Base-by-base conservation (phyloP, 37 sponge, comb jelly and placozoan species). In the Geodia barretti region DNA sequence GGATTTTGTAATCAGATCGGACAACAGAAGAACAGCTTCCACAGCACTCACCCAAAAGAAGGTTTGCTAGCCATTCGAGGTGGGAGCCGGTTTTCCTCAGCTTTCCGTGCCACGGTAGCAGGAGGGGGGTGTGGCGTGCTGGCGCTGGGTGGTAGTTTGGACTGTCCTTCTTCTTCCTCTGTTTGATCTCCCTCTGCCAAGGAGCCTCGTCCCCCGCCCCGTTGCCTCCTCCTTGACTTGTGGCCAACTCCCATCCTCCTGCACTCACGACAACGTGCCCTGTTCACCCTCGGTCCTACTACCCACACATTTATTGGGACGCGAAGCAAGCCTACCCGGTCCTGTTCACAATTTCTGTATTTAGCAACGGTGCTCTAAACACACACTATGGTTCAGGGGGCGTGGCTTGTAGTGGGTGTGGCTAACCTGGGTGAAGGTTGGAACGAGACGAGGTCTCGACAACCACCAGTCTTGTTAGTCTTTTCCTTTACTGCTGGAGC, bases 401-500 rank as follows among this genome's bases (percentile, higher is more conserved):
- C 54, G 14, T 7, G 54, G 54, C 14, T 14, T 73, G 7, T 47
- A 47, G 54, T 17, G 54, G 54, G 54, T 14, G 54, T 47, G 54
- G 54, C 14, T 14, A 41, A 47, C 8, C 73, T 24, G 14, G 73
- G 38, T 47, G 68, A 59, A 80, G 30, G 68, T 70, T 80, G 62
- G 60, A 31, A 2, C 81, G 31, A 20, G 81, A 80, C 0, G 81
- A 71, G 23, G 81, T 70, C 29, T 71, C 58, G 11, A 47, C 54
- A 60, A 28, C 54, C n/a, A 30, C 23, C 1, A 32, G 38, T 23
- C 3, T 30, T 25, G 39, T 70, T 43, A 33, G 81, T 62, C n/a
- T 71, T 41, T 29, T 33, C 41, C 72, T 80, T 80, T 2, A 70
- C 29, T 3, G 81, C 81, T 42, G 81, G n/a, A 80, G 37, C 19